Evolutionary conservation across 2,113 vertebrate species (phyloP), one percentile per base, ranked within the genome.

Genomic region (Planiliza haematocheilus): DNA sequence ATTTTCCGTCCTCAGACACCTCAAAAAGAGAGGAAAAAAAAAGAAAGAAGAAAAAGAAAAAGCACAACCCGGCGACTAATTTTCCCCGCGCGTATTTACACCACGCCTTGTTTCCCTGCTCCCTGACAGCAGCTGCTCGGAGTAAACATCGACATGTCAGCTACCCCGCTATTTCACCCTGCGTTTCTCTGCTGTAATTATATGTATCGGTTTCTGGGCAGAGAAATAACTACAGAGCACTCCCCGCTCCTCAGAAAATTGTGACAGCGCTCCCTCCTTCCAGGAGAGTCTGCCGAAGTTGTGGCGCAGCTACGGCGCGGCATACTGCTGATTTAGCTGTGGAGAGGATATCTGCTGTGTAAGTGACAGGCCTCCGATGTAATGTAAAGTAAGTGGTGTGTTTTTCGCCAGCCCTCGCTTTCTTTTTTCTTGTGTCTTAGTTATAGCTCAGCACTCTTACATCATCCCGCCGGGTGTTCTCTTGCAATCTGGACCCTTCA

Each of bases 41-140:
- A 5, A 30, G 5, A 30, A 30, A 5, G 5, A 30, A 30, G 5
- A 5, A 30, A 30, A 30, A 5, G 20, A 51, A 77, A 77, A 70
- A 69, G 34, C 53, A 60, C 46, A 39, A 59, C 55, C 16, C 17
- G 4, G 41, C 3, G 1, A 63, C 74, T 80, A 55, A 83, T 85
- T 87, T 76, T n/a, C 76, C 21, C 68, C 7, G 41, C 48, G 64
- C 59, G 30, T 81, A 78, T 82, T 79, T 77, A 56, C 77, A 58
- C 68, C 88, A 73, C 74, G 67, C 63, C 75, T 83, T 80, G 79
- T 82, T 83, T 74, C 55, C 49, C 74, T 61, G 64, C 81, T 73
- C 51, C 62, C 84, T 84, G 90, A 90, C 86, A 86, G 84, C 78
- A 74, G 62, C 77, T 81, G 82, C 70, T 76, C 53, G 41, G 42